These are phyloP conservation scores for Scaptomyza hsui DNA, from an alignment of 1,140 invertebrate species.

Conservation along the genomic window DNA sequence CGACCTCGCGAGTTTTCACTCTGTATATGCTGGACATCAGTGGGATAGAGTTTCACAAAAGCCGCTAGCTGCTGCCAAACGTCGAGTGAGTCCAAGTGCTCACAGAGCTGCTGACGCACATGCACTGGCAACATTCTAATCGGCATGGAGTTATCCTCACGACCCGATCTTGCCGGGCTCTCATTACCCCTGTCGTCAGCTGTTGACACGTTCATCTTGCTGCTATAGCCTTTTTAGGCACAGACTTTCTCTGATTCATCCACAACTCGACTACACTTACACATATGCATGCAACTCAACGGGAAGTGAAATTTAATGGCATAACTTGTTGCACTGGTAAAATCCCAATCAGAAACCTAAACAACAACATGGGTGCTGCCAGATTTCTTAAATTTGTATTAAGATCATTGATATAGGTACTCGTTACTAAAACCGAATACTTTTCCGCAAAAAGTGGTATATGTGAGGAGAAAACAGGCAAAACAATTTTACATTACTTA, in stretches of 20 bases:
- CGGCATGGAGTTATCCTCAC: slow-evolving; percentile 38
- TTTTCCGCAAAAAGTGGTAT: too few species aligned
- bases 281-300: neutral
- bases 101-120: slow-evolving; percentile 88
- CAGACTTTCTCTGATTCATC: slow-evolving; percentile 17
- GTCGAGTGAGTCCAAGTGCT: slow-evolving; percentile 90
- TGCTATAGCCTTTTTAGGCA: neutral
- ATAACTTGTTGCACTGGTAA: slow-evolving; percentile 32
- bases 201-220: slow-evolving; percentile 31
- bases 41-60: slow-evolving; percentile 85
- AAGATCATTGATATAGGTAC: slow-evolving; percentile 3
- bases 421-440: slow-evolving; percentile 6
- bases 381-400: neutral
- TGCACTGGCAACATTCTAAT: slow-evolving; percentile 86
- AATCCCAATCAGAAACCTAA: slow-evolving; percentile 11
- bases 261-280: neutral
- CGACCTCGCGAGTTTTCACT: slow-evolving; percentile 84
- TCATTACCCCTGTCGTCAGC: slow-evolving; percentile 9
- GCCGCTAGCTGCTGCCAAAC: slow-evolving; percentile 90
- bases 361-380: slow-evolving; percentile 11
- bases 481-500: too few species aligned
- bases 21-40: slow-evolving; percentile 86
- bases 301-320: neutral
- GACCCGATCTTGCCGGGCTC: slow-evolving; percentile 33
- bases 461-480: neutral